Percentiles rank a stretch among this genome's conserved stretches.
phyloP scores from a whole-genome alignment of 2,888 invertebrate genomes.

The Sabatieria punctata region DNA sequence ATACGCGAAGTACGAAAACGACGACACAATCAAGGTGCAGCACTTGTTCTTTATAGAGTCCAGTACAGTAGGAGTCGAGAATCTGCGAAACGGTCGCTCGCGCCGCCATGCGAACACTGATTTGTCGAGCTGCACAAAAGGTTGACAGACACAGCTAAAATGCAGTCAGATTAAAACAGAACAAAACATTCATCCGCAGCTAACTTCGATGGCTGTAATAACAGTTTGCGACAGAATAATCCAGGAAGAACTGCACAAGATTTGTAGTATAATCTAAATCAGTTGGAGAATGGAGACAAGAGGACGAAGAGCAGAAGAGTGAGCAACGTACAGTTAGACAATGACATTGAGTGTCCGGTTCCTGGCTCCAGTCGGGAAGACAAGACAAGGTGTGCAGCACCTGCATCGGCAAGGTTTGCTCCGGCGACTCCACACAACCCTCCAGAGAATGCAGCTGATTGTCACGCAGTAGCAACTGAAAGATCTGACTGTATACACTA shows the following conservation, averaged over 20 bases:
- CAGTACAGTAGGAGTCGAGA: slow-evolving; percentile 56
- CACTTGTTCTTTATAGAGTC: slow-evolving; percentile 49
- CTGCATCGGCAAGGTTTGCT: slow-evolving; percentile 78
- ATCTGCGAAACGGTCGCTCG: slow-evolving; percentile 77
- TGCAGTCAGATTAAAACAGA: background rate
- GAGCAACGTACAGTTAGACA: slow-evolving; percentile 51
- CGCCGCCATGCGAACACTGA: slow-evolving; percentile 58
- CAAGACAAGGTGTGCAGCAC: slow-evolving; percentile 65
- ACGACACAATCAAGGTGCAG: too few relatives aligned
- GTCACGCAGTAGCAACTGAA: slow-evolving; percentile 68
- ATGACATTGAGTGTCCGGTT: slow-evolving; percentile 54
- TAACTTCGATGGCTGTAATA: slow-evolving; percentile 3
- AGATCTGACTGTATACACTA: slow-evolving; percentile 1
- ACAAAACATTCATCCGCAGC: slow-evolving; percentile 53
- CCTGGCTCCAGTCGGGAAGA: slow-evolving; percentile 59
- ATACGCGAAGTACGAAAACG: too few relatives aligned
- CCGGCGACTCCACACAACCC: slow-evolving; percentile 75
- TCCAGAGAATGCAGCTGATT: slow-evolving; percentile 68
- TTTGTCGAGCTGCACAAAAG: slow-evolving; percentile 10
- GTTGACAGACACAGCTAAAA: slow-evolving; percentile 9
- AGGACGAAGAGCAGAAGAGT: background rate
- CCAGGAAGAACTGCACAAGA: slow-evolving; percentile 71
- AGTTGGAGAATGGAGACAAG: background rate
- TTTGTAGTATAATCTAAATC: slow-evolving; percentile 55
- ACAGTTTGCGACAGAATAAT: slow-evolving; percentile 27